Evolutionary conservation across 1,140 invertebrate genomes (phyloP).

Genomic region (Ips typographus): DNA sequence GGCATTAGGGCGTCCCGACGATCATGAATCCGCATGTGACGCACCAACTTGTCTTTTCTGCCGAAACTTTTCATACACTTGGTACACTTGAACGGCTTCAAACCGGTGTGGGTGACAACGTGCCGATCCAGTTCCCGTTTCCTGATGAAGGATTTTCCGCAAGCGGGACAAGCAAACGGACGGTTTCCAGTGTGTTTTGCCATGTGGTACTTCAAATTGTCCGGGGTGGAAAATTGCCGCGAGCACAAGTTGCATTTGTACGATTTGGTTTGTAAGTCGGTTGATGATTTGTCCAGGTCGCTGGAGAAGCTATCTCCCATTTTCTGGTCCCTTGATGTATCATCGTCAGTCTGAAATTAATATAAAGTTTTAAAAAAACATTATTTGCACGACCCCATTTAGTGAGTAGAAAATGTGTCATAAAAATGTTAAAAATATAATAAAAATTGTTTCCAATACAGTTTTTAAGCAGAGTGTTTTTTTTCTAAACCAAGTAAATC

Average conservation of each 20-base stretch:
- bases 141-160: constrained; percentile 63
- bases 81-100: constrained; percentile 63
- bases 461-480: no score
- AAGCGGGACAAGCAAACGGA: constrained; percentile 58
- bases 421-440: no score
- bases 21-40: constrained; percentile 64
- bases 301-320: constrained; percentile 54
- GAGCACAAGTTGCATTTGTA: constrained; percentile 57
- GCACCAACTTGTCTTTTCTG: constrained; percentile 65
- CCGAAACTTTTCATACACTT: constrained; percentile 66
- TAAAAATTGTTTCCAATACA: no score
- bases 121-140: constrained; percentile 67
- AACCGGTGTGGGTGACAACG: constrained; percentile 60
- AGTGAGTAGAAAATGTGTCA: no score
- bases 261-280: constrained; percentile 14
- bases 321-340: constrained; percentile 49
- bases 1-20: constrained; percentile 9
- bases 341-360: constrained; percentile 12
- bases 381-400: no score
- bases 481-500: no score
- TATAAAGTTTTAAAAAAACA: no score
- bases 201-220: constrained; percentile 45
- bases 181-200: constrained; percentile 41
- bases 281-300: constrained; percentile 17
- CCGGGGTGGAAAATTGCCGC: constrained; percentile 55